Conservation (phyloP, 1,140 invertebrate species). For the Drosophila novamexicana region DNA sequence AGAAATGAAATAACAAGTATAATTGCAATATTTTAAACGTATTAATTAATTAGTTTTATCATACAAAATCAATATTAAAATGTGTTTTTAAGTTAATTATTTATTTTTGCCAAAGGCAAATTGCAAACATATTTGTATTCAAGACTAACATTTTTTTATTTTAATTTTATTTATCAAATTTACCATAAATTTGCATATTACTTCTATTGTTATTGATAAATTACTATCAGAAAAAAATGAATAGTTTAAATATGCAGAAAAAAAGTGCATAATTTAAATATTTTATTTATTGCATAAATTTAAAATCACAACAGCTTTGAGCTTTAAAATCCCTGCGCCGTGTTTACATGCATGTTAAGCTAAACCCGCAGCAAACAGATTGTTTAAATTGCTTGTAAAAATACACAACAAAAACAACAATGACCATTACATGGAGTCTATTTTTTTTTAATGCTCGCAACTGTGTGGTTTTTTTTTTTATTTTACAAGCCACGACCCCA, state of each 20-base stretch:
- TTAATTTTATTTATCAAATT: neutral
- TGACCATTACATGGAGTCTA: slow-evolving; percentile 49
- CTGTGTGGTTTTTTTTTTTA: slow-evolving; percentile 52
- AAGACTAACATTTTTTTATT: neutral
- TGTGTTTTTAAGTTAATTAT: no score
- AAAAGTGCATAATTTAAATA: neutral
- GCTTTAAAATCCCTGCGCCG: slow-evolving; percentile 27
- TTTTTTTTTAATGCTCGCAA: slow-evolving; percentile 57
- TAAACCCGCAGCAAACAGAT: slow-evolving; percentile 61
- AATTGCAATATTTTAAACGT: no score
- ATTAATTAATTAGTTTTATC: no score
- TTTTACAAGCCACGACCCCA: slow-evolving; percentile 46
- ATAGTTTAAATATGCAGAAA: neutral
- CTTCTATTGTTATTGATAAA: neutral
- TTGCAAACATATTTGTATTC: no score
- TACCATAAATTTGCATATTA: neutral
- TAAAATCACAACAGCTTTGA: slow-evolving; percentile 16
- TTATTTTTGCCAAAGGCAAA: no score
- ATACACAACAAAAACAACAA: slow-evolving; percentile 49
- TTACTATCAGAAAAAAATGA: no score
- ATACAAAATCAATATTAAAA: no score
- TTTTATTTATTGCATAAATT: slow-evolving; percentile 1
- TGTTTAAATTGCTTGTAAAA: slow-evolving; percentile 77
- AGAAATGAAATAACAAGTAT: no score
- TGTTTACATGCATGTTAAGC: slow-evolving; percentile 67